phyloP scores from a whole-genome alignment of 2,113 vertebrate genomes.

The Scolopax mira region DNA sequence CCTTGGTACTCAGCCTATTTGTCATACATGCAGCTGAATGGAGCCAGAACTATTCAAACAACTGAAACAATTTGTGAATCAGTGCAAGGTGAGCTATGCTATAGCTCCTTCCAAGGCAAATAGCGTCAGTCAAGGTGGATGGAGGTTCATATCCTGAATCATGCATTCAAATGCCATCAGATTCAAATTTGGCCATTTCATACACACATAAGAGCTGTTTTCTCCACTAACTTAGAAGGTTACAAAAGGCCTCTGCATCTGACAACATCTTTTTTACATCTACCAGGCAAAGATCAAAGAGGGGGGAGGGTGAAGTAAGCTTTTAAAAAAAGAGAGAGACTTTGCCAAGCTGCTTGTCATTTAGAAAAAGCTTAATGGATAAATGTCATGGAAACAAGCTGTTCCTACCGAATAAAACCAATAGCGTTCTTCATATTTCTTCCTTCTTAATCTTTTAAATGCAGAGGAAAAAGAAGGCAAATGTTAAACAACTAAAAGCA shows the following conservation, averaged over 20 bases:
- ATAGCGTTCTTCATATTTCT: not conserved
- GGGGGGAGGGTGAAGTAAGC: not conserved
- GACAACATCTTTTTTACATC: conserved; percentile 41
- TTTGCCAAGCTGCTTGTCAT: conserved; percentile 68
- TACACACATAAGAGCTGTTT: accelerated
- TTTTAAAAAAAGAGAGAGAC: conserved; percentile 38
- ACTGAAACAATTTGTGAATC: not conserved
- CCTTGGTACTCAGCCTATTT: not conserved
- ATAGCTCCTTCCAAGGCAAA: not conserved
- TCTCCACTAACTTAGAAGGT: not conserved
- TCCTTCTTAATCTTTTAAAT: conserved; percentile 57
- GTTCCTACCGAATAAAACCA: conserved; percentile 45
- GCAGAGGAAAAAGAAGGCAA: conserved; percentile 54
- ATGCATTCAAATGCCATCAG: not conserved
- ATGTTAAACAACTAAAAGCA: conserved; percentile 59
- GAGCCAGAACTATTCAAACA: not conserved
- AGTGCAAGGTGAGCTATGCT: not conserved
- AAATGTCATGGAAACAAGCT: conserved; percentile 73
- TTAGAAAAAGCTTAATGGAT: conserved; percentile 68
- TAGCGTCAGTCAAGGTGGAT: not conserved
- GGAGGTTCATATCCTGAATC: not conserved
- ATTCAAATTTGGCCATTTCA: not conserved
- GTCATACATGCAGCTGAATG: not conserved
- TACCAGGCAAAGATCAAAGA: conserved; percentile 42
- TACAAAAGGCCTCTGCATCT: not conserved